Evolutionary conservation across 92 coral and sea anemone species (phyloP), one percentile per base, ranked within the genome.

Genomic region (Parazoanthus darwini): DNA sequence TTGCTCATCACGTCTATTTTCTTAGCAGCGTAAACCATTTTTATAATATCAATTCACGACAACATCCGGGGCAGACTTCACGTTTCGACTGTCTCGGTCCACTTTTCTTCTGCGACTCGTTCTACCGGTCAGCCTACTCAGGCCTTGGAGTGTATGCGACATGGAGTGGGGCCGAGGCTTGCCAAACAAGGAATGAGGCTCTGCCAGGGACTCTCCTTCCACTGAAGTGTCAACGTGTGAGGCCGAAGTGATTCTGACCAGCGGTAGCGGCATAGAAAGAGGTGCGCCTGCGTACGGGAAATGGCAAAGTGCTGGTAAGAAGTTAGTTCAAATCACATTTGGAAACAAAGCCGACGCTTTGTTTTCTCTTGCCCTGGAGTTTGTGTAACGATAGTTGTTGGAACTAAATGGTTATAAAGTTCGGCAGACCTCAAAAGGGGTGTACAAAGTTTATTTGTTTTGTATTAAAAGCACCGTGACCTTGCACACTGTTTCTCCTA

Each of bases 181-280:
- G 51, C 72, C 77, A 38, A 83, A 51, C 36, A 82, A 66, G 18
- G 91, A 89, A n/a, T 86, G 76, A 38, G 86, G 90, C 84, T 90
- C 93, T 38, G 92, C 92, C 48, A 90, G 56, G 48, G 96, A 96
- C 54, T 90, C 91, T 77, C 88, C 92, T 76, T 93, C 91, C 13
- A 94, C 86, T 46, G 85, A 29, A 18, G 89, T 89, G 48, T 85
- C 94, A 25, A 86, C 88, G 72, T 89, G 89, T 26, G 96, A 94
- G 29, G 98, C 95, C 79, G 96, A 93, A 44, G 94, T 96, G 80
- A 94, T 96, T 86, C 96, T 88, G 94, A 92, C 98, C 96, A 96
- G 96, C 94, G 99, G 96, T 79, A 96, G 88, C 20, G 98, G 99
- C 88, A 91, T 91, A 33, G 96, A 87, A 13, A 96, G 94, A 23